Base-by-base conservation (phyloP, 2,113 vertebrate genomes). In the Petroica traversi region DNA sequence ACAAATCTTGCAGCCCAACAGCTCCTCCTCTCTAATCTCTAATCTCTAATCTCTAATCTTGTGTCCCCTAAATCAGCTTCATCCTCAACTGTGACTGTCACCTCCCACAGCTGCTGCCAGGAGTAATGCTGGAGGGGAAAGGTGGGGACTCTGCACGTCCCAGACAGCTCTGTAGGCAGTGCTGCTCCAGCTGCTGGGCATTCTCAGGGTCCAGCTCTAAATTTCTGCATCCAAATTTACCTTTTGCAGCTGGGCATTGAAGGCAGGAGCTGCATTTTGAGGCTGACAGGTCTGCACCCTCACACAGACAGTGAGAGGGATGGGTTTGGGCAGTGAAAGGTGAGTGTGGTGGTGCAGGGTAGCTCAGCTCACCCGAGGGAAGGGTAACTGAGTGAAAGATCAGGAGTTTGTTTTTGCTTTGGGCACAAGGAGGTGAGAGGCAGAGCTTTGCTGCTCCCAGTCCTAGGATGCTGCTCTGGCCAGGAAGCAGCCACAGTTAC, bases 311-410 rank as follows among this genome's bases (percentile, higher is more conserved):
- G 46, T 17, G 31, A 16, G 33, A 58, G 34, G 14, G 38, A 8
- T 1, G 17, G 31, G 4, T 24, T 19, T 9, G 52, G 40, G 3
- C 22, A 24, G 31, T 4, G 13, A 28, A 38, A 58, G 19, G 19
- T 9, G 20, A 26, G 23, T 34, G 29, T 48, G n/a, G 3, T 3
- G 40, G 20, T 43, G n/a, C 54, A 38, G 19, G 11, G 24, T n/a
- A 16, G 36, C 57, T 26, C 0, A 8, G 5, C 48, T 75, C 45
- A 6, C 49, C 15, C n/a, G 7, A 62, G 62, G 38, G 45, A 71
- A 45, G 17, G 1, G 10, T 63, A 15, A 49, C 34, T 0, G 1
- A 68, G 17, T 1, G 17, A 45, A 33, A 6, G 1, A 0, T 48
- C n/a, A 24, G 6, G 46, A 41, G 40, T 36, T 63, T 64, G 45